phyloP scores from a whole-genome alignment of 2,797 vertebrate species.

The Echiichthys vipera region DNA sequence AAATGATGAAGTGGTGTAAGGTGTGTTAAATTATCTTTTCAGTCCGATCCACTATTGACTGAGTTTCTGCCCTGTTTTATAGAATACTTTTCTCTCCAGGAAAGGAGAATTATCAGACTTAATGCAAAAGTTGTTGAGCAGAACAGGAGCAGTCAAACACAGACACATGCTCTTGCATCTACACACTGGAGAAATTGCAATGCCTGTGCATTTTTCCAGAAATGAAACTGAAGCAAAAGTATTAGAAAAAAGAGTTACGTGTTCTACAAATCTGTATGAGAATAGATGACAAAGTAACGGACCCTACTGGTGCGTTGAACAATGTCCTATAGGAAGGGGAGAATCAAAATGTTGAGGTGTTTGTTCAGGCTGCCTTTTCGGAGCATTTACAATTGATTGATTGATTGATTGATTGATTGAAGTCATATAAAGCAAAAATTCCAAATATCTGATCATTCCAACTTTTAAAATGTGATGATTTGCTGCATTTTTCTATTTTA shows the following conservation, averaged over 20 bases:
- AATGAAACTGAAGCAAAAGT: not conserved
- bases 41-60: constrained; percentile 3
- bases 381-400: not conserved
- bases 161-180: not conserved
- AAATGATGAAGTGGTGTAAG: constrained; percentile 42
- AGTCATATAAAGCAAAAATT: not conserved
- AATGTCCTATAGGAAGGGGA: not conserved
- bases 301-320: not conserved
- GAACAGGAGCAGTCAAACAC: not conserved
- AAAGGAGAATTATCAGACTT: not conserved
- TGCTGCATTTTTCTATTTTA: not conserved
- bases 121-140: constrained; percentile 2
- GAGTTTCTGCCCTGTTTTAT: not conserved
- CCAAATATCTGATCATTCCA: not conserved
- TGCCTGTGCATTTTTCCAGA: not conserved
- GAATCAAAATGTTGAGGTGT: not conserved
- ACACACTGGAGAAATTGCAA: not conserved
- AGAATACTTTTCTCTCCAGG: not conserved
- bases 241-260: not conserved
- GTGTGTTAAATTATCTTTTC: constrained; percentile 46
- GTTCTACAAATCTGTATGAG: not conserved
- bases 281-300: not conserved
- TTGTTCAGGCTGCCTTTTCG: not conserved
- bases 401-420: too few species aligned
- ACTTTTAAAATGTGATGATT: not conserved